phyloP scores from a whole-genome alignment of 2,113 vertebrate genomes.

The Ondatra zibethicus region DNA sequence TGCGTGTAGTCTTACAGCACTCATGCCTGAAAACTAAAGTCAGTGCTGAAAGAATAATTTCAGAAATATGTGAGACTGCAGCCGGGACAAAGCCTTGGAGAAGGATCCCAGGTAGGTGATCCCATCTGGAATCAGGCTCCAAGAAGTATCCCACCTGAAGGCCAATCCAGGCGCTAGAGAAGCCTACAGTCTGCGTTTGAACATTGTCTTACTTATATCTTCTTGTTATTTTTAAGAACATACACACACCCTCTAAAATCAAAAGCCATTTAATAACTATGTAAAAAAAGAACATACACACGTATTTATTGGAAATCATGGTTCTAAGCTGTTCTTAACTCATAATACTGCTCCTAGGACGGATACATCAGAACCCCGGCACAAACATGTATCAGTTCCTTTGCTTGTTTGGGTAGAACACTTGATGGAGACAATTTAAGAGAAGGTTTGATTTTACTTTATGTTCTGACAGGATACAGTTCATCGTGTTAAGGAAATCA shows the following conservation, averaged over 20 bases:
- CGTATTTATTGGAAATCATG: not conserved
- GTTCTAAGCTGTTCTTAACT: not conserved
- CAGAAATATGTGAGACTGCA: not conserved
- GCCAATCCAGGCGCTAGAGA: too few species aligned
- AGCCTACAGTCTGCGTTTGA: not conserved
- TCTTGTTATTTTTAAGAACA: not conserved
- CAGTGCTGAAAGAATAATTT: not conserved
- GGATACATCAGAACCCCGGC: not conserved
- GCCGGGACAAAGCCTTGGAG: accelerated
- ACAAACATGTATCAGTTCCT: not conserved
- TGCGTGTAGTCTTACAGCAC: not conserved
- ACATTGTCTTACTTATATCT: not conserved
- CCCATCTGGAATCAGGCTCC: too few species aligned
- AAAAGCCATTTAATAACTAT: too few species aligned
- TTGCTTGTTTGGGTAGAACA: not conserved
- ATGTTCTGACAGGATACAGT: too few species aligned
- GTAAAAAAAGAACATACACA: too few species aligned
- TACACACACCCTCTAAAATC: too few species aligned
- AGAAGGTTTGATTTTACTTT: not conserved
- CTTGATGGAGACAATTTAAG: not conserved
- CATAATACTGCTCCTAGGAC: not conserved
- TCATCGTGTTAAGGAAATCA: not conserved
- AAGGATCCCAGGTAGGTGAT: not conserved
- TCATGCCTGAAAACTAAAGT: not conserved
- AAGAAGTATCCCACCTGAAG: too few species aligned